Percentiles rank a stretch among this genome's conserved stretches.
phyloP scores from a whole-genome alignment of 1,140 invertebrate genomes.

The Rhynchophorus ferrugineus region DNA sequence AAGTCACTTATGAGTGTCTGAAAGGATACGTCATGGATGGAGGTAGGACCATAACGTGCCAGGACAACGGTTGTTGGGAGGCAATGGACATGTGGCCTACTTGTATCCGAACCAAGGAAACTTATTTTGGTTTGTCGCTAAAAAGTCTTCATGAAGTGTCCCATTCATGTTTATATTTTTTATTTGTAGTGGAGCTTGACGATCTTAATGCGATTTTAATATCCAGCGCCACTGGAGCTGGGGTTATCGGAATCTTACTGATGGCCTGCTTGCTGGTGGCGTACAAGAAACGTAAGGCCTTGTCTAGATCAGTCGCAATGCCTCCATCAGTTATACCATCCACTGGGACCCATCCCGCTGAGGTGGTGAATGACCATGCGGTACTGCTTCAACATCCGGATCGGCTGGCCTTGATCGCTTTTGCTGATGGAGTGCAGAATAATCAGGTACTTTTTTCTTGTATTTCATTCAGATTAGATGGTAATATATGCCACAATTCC shows the following conservation, averaged over 20 bases:
- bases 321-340: slow-evolving; percentile 25
- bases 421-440: slow-evolving; percentile 43
- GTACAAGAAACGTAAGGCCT: slow-evolving; percentile 30
- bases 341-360: slow-evolving; percentile 6
- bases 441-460: no score
- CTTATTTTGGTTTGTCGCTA: slow-evolving; percentile 23
- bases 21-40: slow-evolving; percentile 42
- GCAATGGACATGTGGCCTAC: slow-evolving; percentile 34
- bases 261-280: slow-evolving; percentile 38
- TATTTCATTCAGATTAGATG: no score
- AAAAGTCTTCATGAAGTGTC: neutral
- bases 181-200: slow-evolving; percentile 31
- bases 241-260: slow-evolving; percentile 38
- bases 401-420: slow-evolving; percentile 44
- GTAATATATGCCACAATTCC: no score
- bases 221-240: slow-evolving; percentile 38
- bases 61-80: slow-evolving; percentile 42
- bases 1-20: slow-evolving; percentile 41
- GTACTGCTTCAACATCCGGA: slow-evolving; percentile 38
- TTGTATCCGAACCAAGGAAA: slow-evolving; percentile 23
- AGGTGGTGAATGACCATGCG: slow-evolving; percentile 32
- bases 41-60: slow-evolving; percentile 39
- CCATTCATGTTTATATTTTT: neutral
- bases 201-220: slow-evolving; percentile 34
- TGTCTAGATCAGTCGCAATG: slow-evolving; percentile 28